Conservation (phyloP, 2,888 invertebrate species). For the Athalia rosae region DNA sequence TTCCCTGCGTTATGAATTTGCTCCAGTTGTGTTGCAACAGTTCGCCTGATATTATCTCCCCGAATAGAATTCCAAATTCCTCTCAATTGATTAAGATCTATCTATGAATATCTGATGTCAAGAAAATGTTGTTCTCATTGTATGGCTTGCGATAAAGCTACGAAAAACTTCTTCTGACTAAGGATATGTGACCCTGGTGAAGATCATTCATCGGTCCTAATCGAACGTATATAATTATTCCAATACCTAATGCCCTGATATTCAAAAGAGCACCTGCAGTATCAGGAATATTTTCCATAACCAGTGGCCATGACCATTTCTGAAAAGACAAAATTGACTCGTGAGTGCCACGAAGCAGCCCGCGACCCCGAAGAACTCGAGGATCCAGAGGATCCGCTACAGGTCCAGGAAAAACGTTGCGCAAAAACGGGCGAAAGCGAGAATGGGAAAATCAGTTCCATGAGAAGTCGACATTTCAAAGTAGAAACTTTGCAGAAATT, state of each 20-base stretch:
- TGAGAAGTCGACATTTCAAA: constrained; percentile 39
- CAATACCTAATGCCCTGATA: no score
- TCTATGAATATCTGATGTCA: no score
- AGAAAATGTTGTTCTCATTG: no score
- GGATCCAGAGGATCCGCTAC: constrained; percentile 3
- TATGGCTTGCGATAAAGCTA: no score
- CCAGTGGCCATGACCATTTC: neutral
- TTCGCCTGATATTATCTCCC: neutral
- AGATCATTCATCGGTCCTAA: no score
- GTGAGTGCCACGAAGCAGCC: constrained; percentile 47
- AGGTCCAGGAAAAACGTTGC: neutral
- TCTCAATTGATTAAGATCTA: no score
- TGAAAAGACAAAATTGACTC: constrained; percentile 45
- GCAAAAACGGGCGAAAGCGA: neutral
- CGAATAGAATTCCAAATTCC: neutral
- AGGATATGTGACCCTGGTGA: no score
- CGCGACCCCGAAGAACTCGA: constrained; percentile 34
- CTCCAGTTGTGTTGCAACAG: constrained; percentile 18
- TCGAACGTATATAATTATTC: no score
- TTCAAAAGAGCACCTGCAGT: no score
- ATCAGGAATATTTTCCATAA: no score
- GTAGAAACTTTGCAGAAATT: constrained; percentile 70
- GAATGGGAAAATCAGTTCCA: neutral
- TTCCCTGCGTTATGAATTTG: constrained; percentile 21
- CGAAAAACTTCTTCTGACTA: no score